A percentile compares a stretch with the other conserved stretches of the same genome.
These are phyloP conservation scores for Dinothrombium tinctorium DNA, from an alignment of 1,140 invertebrate genomes.

Conservation along the genomic window DNA sequence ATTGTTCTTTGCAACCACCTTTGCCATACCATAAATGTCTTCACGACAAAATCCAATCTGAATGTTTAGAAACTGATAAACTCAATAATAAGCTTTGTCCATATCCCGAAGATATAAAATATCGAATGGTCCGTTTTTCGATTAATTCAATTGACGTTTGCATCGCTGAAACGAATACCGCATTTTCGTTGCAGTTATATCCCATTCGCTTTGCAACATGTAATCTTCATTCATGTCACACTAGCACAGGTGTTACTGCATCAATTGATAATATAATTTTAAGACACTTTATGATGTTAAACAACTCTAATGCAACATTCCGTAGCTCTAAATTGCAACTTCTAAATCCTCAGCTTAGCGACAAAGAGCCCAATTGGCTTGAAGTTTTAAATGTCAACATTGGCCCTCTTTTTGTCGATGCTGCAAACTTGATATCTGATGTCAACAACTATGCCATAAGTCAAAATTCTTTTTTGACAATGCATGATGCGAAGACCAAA, in stretches of 20 bases:
- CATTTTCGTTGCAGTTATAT: slow-evolving; percentile 52
- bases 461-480: slow-evolving; percentile 40
- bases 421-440: slow-evolving; percentile 37
- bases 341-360: slow-evolving; percentile 10
- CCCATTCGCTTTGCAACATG: slow-evolving; percentile 68
- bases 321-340: slow-evolving; percentile 13
- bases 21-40: slow-evolving; percentile 53
- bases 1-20: slow-evolving; percentile 60
- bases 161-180: slow-evolving; percentile 63
- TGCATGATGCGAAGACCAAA: slow-evolving; percentile 65
- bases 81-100: slow-evolving; percentile 41
- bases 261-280: slow-evolving; percentile 51
- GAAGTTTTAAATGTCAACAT: slow-evolving; percentile 72
- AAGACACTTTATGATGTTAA: slow-evolving; percentile 29
- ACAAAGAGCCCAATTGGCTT: slow-evolving; percentile 37
- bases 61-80: slow-evolving; percentile 44
- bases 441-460: slow-evolving; percentile 12
- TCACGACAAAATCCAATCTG: slow-evolving; percentile 47
- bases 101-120: slow-evolving; percentile 72
- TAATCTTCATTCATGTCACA: slow-evolving; percentile 73
- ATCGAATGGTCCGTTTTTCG: slow-evolving; percentile 67
- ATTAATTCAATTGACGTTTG: slow-evolving; percentile 76
- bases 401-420: slow-evolving; percentile 73
- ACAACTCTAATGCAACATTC: slow-evolving; percentile 14
- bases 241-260: slow-evolving; percentile 65